Evolutionary conservation across 2,888 invertebrate genomes (phyloP).

Genomic region (Hemistola chrysoprasaria): DNA sequence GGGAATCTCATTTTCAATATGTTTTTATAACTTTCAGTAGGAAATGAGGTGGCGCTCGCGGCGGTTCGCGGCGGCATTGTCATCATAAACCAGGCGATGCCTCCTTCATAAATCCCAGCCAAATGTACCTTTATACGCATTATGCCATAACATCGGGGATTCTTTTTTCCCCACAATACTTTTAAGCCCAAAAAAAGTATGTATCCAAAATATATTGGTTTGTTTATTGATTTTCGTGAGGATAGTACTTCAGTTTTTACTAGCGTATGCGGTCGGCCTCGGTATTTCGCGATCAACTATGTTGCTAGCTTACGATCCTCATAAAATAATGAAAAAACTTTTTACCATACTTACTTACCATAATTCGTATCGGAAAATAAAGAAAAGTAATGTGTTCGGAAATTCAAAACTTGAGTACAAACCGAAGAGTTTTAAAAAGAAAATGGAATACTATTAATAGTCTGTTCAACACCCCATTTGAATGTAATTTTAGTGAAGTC

Average conservation of each 20-base stretch:
- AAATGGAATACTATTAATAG: too few relatives aligned
- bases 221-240: slow-evolving; percentile 19
- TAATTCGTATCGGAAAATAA: too few relatives aligned
- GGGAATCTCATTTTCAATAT: slow-evolving; percentile 82
- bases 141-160: slow-evolving; percentile 70
- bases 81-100: slow-evolving; percentile 78
- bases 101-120: slow-evolving; percentile 77
- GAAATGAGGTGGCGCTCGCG: slow-evolving; percentile 78
- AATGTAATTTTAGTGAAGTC: slow-evolving; percentile 2
- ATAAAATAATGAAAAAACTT: too few relatives aligned
- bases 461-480: background rate
- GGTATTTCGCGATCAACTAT: too few relatives aligned
- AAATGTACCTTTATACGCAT: slow-evolving; percentile 80
- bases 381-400: too few relatives aligned
- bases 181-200: slow-evolving; percentile 64
- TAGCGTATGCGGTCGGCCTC: slow-evolving; percentile 3
- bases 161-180: slow-evolving; percentile 58
- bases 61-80: slow-evolving; percentile 69
- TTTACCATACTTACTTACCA: too few relatives aligned
- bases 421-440: too few relatives aligned
- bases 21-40: slow-evolving; percentile 82
- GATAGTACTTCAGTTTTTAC: slow-evolving; percentile 12
- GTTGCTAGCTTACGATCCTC: too few relatives aligned
- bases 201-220: slow-evolving; percentile 47
- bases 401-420: too few relatives aligned